Conservation (phyloP, 2,888 invertebrate genomes). For the Cryptosula pallasiana region DNA sequence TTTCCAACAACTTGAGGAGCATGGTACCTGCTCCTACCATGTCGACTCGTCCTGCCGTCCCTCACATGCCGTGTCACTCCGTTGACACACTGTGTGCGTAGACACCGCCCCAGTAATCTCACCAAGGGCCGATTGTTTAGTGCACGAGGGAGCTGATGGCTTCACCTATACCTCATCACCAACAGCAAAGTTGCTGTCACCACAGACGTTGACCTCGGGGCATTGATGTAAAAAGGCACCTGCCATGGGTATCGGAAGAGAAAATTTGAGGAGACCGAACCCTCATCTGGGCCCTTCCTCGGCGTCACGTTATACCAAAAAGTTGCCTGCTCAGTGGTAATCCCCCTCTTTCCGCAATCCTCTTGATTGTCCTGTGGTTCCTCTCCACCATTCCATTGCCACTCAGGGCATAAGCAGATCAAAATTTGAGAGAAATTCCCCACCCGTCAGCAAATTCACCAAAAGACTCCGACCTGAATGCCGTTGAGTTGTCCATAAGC, state of each 20-base stretch:
- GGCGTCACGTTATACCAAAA: conserved; percentile 21
- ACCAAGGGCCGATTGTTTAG: too few species aligned
- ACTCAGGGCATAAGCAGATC: too few species aligned
- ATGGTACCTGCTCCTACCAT: too few species aligned
- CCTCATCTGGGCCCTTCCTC: background rate
- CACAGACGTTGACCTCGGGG: background rate
- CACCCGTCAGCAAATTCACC: too few species aligned
- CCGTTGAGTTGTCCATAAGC: background rate
- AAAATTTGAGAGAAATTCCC: too few species aligned
- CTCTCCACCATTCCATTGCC: background rate
- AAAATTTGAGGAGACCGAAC: background rate
- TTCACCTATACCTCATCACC: conserved; percentile 2
- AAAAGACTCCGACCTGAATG: background rate
- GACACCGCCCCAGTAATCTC: too few species aligned
- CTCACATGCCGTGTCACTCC: too few species aligned
- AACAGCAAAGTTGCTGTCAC: background rate
- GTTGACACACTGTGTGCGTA: too few species aligned
- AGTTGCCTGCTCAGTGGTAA: background rate
- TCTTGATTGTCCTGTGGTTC: conserved; percentile 8
- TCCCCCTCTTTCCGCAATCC: conserved; percentile 7
- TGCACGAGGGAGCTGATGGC: background rate
- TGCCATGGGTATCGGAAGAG: background rate
- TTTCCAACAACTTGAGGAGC: too few species aligned
- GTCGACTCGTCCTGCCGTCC: too few species aligned
- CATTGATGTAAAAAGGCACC: background rate